Percentiles rank a stretch among this genome's conserved stretches.
Evolutionary conservation across 2,113 vertebrate genomes (phyloP).

Genomic region (Hippolais icterina): DNA sequence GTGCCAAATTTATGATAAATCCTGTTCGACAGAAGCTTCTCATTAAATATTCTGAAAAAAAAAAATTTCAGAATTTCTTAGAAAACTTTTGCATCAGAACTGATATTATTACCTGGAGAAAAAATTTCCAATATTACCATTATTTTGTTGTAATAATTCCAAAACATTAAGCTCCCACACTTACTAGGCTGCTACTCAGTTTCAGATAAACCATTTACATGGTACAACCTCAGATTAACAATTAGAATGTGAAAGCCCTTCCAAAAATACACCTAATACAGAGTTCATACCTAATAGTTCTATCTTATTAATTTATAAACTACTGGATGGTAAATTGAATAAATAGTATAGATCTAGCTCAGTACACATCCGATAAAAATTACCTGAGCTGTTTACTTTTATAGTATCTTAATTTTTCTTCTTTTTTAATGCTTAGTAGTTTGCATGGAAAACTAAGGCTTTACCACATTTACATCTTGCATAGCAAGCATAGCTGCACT

Average conservation of each 20-base stretch:
- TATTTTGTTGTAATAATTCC: background rate
- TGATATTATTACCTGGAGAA: background rate
- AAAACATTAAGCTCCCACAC: background rate
- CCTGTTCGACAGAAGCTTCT: background rate
- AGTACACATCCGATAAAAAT: background rate
- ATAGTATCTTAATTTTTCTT: background rate
- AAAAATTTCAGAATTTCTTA: background rate
- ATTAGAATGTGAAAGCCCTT: background rate
- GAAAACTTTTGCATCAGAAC: background rate
- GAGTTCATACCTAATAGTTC: background rate
- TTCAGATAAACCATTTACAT: background rate
- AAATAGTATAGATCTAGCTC: background rate
- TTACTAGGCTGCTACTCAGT: background rate
- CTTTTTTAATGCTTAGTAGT: background rate
- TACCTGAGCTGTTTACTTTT: background rate
- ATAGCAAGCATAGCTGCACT: background rate
- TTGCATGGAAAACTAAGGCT: background rate
- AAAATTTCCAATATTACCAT: background rate
- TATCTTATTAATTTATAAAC: background rate
- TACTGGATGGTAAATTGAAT: background rate
- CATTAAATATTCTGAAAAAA: background rate
- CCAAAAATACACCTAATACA: background rate
- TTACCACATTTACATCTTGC: background rate
- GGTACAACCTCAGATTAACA: background rate
- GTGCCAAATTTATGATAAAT: background rate